Evolutionary conservation across 2,888 invertebrate species (phyloP).

Genomic region (Protophormia terraenovae): DNA sequence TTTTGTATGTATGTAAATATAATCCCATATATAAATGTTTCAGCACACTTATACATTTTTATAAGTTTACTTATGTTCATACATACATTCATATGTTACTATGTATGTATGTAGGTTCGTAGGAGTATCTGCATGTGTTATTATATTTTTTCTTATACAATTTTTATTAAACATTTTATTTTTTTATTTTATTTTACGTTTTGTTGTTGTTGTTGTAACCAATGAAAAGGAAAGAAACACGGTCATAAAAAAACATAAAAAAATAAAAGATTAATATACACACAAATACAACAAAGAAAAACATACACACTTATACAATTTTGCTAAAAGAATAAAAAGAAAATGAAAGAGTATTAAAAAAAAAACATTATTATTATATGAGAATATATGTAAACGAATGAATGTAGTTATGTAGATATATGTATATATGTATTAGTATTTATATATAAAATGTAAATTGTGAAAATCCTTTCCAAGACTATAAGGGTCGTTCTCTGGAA

Average conservation of each 20-base stretch:
- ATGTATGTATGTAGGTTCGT: not conserved
- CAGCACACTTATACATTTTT: slow-evolving; percentile 17
- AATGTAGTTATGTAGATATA: not conserved
- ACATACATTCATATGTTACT: not conserved
- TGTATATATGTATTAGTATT: slow-evolving; percentile 6
- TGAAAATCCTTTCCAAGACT: slow-evolving; percentile 57
- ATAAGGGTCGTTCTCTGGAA: slow-evolving; percentile 43
- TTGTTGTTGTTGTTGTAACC: slow-evolving; percentile 30
- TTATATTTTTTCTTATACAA: slow-evolving; percentile 50
- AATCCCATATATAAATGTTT: slow-evolving; percentile 28
- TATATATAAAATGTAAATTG: slow-evolving; percentile 48
- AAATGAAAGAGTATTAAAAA: slow-evolving; percentile 22
- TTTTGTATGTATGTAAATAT: not conserved
- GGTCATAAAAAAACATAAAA: slow-evolving; percentile 56
- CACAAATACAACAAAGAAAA: not conserved
- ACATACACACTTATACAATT: not conserved
- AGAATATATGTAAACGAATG: slow-evolving; percentile 13
- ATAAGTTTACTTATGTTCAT: slow-evolving; percentile 12
- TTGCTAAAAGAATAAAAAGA: slow-evolving; percentile 37
- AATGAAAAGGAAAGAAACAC: slow-evolving; percentile 62
- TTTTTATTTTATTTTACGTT: too few species aligned
- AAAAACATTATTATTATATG: slow-evolving; percentile 37
- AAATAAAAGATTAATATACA: slow-evolving; percentile 49
- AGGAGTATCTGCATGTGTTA: slow-evolving; percentile 18
- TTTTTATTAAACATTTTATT: slow-evolving; percentile 50